Conservation (phyloP, 2,888 invertebrate species). For the Dicycla oo region DNA sequence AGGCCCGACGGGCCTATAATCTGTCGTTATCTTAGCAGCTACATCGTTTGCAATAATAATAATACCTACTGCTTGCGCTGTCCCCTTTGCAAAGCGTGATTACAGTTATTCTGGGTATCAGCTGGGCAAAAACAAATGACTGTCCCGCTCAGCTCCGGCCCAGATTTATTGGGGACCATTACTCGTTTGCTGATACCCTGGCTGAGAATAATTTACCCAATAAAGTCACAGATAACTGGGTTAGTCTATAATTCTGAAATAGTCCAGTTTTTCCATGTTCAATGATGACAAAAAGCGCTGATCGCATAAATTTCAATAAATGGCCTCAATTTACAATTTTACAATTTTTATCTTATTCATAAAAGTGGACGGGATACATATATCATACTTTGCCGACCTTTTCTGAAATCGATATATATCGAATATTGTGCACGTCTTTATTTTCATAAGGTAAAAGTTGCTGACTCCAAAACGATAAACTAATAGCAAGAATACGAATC, state of each 20-base stretch:
- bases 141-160: not conserved
- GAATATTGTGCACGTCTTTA: not conserved
- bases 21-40: not conserved
- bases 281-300: not conserved
- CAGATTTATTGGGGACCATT: slow-evolving; percentile 16
- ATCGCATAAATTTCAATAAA: not conserved
- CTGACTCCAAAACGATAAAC: not conserved
- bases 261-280: not conserved
- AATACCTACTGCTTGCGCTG: not conserved
- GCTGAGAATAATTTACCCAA: not conserved
- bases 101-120: not conserved
- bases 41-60: not conserved
- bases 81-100: not conserved
- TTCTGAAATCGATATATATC: not conserved
- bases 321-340: not conserved
- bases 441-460: not conserved
- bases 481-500: not conserved
- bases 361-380: not conserved
- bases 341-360: not conserved
- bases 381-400: not conserved
- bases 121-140: slow-evolving; percentile 10
- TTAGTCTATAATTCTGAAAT: not conserved
- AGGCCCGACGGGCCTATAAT: not conserved
- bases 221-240: not conserved
- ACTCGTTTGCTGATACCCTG: not conserved